These are phyloP conservation scores for Procambarus virginalis DNA, from an alignment of 1,140 invertebrate species.

Conservation along the genomic window DNA sequence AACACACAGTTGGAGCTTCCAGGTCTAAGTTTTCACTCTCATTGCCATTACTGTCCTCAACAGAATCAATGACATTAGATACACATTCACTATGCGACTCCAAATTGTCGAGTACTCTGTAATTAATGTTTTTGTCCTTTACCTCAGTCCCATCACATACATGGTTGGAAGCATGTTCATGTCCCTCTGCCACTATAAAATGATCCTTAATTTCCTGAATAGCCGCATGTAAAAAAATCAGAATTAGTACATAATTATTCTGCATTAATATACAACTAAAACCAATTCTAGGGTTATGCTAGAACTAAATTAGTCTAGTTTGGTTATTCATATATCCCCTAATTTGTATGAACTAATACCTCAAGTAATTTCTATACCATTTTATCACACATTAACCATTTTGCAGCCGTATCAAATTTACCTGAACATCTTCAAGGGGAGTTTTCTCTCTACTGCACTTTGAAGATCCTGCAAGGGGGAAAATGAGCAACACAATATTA, in stretches of 20 bases:
- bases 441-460: conserved; percentile 26
- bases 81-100: conserved; percentile 14
- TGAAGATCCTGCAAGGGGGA: conserved; percentile 47
- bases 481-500: conserved; percentile 30
- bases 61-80: conserved; percentile 6
- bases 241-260: too few relatives aligned
- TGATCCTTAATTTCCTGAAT: conserved; percentile 31
- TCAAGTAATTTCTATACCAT: not conserved
- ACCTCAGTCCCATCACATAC: not conserved
- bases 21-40: conserved; percentile 19
- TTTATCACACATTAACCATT: not conserved
- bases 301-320: not conserved
- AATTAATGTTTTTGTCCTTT: conserved; percentile 8
- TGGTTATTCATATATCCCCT: not conserved
- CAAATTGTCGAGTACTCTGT: conserved; percentile 1
- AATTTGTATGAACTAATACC: not conserved
- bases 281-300: too few relatives aligned
- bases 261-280: too few relatives aligned
- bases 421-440: conserved; percentile 46
- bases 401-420: not conserved
- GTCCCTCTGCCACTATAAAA: not conserved
- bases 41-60: conserved; percentile 12
- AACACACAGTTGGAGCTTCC: conserved; percentile 2
- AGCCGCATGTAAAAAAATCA: conserved; percentile 31
- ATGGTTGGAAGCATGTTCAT: not conserved